A percentile compares a stretch with the other conserved stretches of the same genome.
These are phyloP conservation scores for Solea senegalensis DNA, from an alignment of 2,113 vertebrate genomes.

Conservation along the genomic window DNA sequence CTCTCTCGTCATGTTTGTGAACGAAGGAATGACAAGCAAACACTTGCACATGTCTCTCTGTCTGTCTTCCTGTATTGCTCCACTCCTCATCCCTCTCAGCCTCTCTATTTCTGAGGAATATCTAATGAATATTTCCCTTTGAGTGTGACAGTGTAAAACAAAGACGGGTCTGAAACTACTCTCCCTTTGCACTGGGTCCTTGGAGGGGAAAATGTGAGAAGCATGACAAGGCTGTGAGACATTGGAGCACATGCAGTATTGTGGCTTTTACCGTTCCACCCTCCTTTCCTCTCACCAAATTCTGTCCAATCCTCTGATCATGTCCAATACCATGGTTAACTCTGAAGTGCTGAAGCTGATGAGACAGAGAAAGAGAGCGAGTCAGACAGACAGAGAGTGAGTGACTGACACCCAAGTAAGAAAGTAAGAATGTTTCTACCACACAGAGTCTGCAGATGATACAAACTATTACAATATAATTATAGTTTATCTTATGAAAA, in stretches of 20 bases:
- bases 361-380: neutral
- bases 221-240: conserved; percentile 59
- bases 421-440: neutral
- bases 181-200: conserved; percentile 45
- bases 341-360: conserved; percentile 14
- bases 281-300: conserved; percentile 46
- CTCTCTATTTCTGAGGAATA: conserved; percentile 51
- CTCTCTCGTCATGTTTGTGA: conserved; percentile 54
- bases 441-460: conserved; percentile 6
- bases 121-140: conserved; percentile 82
- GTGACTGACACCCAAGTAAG: neutral
- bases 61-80: conserved; percentile 19
- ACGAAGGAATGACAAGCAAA: conserved; percentile 48
- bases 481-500: no score
- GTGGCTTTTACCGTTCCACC: conserved; percentile 45
- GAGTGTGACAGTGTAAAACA: conserved; percentile 66
- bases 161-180: conserved; percentile 56
- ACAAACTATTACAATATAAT: neutral
- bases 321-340: conserved; percentile 44
- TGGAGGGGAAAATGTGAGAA: conserved; percentile 59
- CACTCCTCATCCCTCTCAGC: conserved; percentile 14
- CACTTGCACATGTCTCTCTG: conserved; percentile 1
- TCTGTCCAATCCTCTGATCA: conserved; percentile 48
- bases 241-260: conserved; percentile 52
- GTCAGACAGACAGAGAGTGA: neutral